Evolutionary conservation across 2,797 vertebrate species (phyloP).

Genomic region (Phrynocephalus forsythii): DNA sequence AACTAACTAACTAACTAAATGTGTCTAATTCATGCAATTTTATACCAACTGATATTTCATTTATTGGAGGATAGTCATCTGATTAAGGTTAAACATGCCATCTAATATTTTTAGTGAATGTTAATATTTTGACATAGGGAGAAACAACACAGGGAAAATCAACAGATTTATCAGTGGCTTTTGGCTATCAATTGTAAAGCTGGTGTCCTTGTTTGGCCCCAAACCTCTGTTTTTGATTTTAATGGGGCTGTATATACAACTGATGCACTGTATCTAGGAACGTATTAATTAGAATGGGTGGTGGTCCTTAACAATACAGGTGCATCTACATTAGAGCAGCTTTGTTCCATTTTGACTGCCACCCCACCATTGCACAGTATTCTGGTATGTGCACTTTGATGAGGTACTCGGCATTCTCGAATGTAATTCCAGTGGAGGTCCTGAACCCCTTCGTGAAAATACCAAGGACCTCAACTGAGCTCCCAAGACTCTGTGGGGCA

Average conservation of each 20-base stretch:
- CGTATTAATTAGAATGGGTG: background rate
- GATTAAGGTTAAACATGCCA: background rate
- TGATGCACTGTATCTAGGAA: background rate
- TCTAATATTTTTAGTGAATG: background rate
- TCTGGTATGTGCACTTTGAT: too few species aligned
- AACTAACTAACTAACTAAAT: too few species aligned
- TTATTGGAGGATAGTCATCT: background rate
- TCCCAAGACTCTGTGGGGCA: too few species aligned
- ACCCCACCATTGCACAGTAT: too few species aligned
- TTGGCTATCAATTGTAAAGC: background rate
- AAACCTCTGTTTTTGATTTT: background rate
- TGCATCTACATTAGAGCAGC: too few species aligned
- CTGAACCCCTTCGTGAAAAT: too few species aligned
- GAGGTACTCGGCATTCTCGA: too few species aligned
- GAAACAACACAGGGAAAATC: background rate
- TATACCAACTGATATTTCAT: background rate
- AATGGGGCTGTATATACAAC: background rate
- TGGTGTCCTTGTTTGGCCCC: background rate
- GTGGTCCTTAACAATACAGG: too few species aligned
- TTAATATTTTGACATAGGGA: background rate
- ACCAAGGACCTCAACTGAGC: too few species aligned
- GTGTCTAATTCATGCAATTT: background rate
- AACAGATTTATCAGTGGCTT: background rate
- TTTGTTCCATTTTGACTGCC: too few species aligned
- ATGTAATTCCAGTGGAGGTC: too few species aligned